Base-by-base conservation (phyloP, 2,888 invertebrate species). In the Mellilla xanthometata region DNA sequence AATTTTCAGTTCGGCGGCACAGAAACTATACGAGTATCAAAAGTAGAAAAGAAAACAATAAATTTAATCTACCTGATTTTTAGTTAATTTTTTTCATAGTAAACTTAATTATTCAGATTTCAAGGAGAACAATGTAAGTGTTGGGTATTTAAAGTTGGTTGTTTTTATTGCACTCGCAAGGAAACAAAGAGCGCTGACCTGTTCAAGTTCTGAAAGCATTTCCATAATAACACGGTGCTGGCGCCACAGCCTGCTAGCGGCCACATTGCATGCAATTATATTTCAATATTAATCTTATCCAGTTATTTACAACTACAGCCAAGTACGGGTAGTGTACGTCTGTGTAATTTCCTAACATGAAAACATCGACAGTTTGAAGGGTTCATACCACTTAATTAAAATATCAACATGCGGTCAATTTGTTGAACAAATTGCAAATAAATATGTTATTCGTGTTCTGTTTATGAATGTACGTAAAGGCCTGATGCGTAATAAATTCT, bases 201-300 rank as follows among this genome's bases (percentile, higher is more conserved):
- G 69, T 70, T 66, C 63, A 62, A 70, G 72, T 75, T 74, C n/a
- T 69, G 64, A 66, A 72, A 76, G 68, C 72, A 81, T 81, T 83
- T 77, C 70, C 81, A 77, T 83, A 80, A 81, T 81, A 82, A 77
- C 70, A 79, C 62, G 73, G 70, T 76, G 64, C 64, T 54, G 49
- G 58, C 55, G 43, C 52, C 52, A 51, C 54, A 41, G 43, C 41
- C 54, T 52, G 46, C 56, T 49, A 48, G 49, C 54, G 59, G 59
- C 54, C 48, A 52, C 53, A 61, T 61, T 68, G 75, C 70, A 73
- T 77, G 76, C 79, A 75, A 76, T 79, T 81, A 76, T 78, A 72
- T 74, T 79, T 77, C 78, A 76, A 76, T 77, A 76, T 68, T 68
- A 76, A 72, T 75, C 55, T 53, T 55, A 52, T 66, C 68, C 65